Percentiles rank a stretch among this genome's conserved stretches.
These are phyloP conservation scores for Osmoderma eremita DNA, from an alignment of 2,888 invertebrate species.

Conservation along the genomic window DNA sequence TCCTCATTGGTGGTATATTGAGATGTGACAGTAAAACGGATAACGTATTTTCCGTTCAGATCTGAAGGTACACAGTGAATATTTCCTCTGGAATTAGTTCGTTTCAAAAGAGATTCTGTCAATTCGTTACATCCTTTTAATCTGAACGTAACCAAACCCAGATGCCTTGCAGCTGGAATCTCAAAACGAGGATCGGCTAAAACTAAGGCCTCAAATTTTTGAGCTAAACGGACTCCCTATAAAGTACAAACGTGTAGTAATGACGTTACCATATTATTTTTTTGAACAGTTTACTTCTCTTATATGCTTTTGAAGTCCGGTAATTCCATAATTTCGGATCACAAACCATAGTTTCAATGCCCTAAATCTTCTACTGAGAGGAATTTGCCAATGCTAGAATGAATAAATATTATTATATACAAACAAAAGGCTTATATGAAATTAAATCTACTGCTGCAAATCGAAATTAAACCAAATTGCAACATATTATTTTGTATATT, in stretches of 20 bases:
- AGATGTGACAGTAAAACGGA: conserved; percentile 94
- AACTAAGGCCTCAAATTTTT: conserved; percentile 89
- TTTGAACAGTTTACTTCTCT: conserved; percentile 73
- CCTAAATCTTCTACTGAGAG: conserved; percentile 91
- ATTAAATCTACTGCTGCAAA: no score
- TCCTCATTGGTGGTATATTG: conserved; percentile 82
- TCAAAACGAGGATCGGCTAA: conserved; percentile 87
- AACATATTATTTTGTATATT: no score
- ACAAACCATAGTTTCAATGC: conserved; percentile 97
- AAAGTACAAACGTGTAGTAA: conserved; percentile 44
- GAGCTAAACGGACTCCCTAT: conserved; percentile 88
- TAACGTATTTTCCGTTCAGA: conserved; percentile 89
- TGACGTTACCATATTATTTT: no score
- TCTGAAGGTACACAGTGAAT: conserved; percentile 96
- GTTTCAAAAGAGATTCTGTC: conserved; percentile 88
- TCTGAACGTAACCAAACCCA: conserved; percentile 92
- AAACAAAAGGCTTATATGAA: conserved; percentile 15
- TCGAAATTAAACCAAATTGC: no score
- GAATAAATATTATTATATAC: neutral
- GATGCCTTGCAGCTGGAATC: conserved; percentile 85
- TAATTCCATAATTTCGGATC: conserved; percentile 90
- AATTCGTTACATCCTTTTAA: conserved; percentile 85
- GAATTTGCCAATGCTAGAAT: conserved; percentile 94
- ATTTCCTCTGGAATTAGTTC: conserved; percentile 85
- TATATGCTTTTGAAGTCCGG: conserved; percentile 92